phyloP scores from a whole-genome alignment of 2,113 vertebrate genomes.

The Clarias batrachus region DNA sequence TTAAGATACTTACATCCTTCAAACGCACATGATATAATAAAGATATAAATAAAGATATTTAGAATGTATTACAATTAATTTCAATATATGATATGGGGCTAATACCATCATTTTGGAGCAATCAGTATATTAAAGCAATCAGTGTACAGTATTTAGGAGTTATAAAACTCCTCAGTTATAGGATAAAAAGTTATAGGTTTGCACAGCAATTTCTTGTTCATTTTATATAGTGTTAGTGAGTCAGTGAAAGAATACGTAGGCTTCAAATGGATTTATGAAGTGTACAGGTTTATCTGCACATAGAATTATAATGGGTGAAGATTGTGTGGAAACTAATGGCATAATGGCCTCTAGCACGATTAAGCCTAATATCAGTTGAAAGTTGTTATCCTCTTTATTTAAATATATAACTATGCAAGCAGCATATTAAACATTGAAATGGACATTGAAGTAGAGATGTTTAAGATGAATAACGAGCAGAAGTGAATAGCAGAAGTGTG shows the following conservation, averaged over 20 bases:
- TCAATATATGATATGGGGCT: background rate
- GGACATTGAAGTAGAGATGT: background rate
- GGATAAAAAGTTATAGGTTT: background rate
- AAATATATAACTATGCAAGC: conserved; percentile 2
- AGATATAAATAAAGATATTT: background rate
- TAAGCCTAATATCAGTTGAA: background rate
- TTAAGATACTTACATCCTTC: background rate
- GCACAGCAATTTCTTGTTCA: background rate
- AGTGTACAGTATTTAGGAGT: background rate
- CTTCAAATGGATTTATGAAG: background rate
- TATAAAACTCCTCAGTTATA: background rate
- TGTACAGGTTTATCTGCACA: background rate
- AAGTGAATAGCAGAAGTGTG: background rate
- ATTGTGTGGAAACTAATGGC: background rate
- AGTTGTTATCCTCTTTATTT: background rate
- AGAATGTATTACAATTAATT: background rate
- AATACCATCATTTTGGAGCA: background rate
- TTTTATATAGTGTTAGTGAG: background rate
- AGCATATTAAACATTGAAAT: background rate
- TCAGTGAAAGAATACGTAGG: background rate
- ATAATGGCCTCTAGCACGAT: background rate
- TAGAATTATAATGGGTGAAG: conserved; percentile 5
- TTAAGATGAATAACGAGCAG: background rate
- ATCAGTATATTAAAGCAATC: background rate
- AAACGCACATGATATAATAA: background rate